Conservation (phyloP, 2,797 vertebrate species). For the Coccyzus lansbergi region DNA sequence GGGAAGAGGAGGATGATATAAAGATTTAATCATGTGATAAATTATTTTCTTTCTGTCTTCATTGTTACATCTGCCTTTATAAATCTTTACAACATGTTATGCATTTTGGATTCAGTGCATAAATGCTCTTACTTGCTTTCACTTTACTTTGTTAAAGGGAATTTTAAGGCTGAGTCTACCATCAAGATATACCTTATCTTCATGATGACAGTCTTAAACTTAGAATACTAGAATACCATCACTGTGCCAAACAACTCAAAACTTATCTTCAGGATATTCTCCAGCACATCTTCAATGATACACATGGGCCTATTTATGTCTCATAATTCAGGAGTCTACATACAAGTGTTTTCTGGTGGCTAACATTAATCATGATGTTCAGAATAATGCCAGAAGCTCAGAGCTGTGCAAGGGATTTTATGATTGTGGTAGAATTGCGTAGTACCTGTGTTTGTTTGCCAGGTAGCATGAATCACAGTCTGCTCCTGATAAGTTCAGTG, state of each 20-base stretch:
- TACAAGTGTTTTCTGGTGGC: not conserved
- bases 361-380: not conserved
- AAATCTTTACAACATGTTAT: not conserved
- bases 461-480: constrained; percentile 40
- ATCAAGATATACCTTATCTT: not conserved
- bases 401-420: not conserved
- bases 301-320: not conserved
- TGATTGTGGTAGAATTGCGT: not conserved
- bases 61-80: not conserved
- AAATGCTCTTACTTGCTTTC: not conserved
- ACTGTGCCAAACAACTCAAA: not conserved
- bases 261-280: not conserved
- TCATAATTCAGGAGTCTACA: not conserved
- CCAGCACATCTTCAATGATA: not conserved
- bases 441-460: not conserved
- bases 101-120: not conserved
- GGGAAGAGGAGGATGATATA: not conserved
- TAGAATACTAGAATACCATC: not conserved
- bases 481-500: constrained; percentile 15
- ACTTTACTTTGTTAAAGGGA: not conserved
- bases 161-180: not conserved
- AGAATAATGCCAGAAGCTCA: not conserved
- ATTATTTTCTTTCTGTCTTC: not conserved
- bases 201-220: not conserved
- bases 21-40: not conserved